Evolutionary conservation across 2,888 invertebrate genomes (phyloP), one percentile per base, ranked within the genome.

Genomic region (Tuta absoluta): DNA sequence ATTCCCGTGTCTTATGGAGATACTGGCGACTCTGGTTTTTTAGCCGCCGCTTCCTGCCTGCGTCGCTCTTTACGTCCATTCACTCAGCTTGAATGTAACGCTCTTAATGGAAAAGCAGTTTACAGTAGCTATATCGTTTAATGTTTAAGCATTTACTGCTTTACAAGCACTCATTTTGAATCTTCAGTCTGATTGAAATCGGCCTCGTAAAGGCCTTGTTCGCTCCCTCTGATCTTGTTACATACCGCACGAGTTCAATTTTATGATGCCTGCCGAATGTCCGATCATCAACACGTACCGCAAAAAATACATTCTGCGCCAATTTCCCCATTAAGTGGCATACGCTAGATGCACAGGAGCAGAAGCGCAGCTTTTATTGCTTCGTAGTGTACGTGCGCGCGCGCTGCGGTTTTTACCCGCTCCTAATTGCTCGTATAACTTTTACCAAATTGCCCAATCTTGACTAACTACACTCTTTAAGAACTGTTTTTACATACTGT

Each of bases 1-100:
- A 89, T 89, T 84, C 89, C 82, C 85, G 91, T 91, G 91, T 91
- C 89, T 89, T 91, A 91, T 91, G 91, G 91, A 81, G 89, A 84
- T 84, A 17, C 56, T 24, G 84, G 78, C 79, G 83, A 78, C 74
- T 81, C 85, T 83, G 82, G 88, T 89, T 91, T 89, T 87, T 87
- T 83, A 79, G 73, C 82, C 81, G 83, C 81, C 82, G 76, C 80
- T 89, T 90, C 88, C 88, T 85, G 79, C 70, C 75, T 77, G 77
- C 12, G 23, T 45, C 24, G 61, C 45, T 19, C 48, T 58, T 53
- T 45, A 61, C 24, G 61, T 49, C 48, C 61, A 61, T 61, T 61
- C 61, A 61, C 28, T 58, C 19, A 11, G 17, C 58, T 58, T 58
- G 58, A 58, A 58, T 58, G 58, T 23, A 58, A 58, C 17, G 33